Base-by-base conservation (phyloP, 2,888 invertebrate genomes). In the Corbicula japonica region DNA sequence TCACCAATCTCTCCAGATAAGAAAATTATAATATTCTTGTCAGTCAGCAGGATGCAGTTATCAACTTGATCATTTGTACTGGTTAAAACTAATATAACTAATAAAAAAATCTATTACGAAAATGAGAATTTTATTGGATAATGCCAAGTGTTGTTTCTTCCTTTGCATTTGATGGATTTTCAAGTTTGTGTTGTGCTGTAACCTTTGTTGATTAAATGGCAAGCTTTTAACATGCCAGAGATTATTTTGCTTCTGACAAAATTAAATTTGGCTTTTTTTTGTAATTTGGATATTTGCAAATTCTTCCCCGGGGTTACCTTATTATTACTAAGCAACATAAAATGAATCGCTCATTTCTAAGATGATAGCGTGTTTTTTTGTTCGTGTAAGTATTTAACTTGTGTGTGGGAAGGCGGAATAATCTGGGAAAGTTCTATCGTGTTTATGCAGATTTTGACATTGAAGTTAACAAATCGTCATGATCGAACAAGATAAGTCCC, bases 221-320 rank as follows among this genome's bases (percentile, higher is more conserved):
- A 54, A 54, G 66, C 66, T 66, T 41, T 66, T 66, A 66, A 66
- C 66, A 54, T 66, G 52, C 66, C 66, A 38, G 1, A 30, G 66
- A 66, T 54, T 41, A 38, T 41, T 35, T 18, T 41, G 28, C 41
- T 35, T 6, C 35, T 41, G 54, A 30, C 66, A 21, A 28, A 15
- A 35, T 52, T 52, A 34, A 35, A 34, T 63, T 48, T 50, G 30
- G 6, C 54, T 41, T 21, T 41, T n/a, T n/a, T 41, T 52, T 30
- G 41, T 66, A 41, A 66, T 66, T 38, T 54, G 41, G 54, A 38
- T 41, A 54, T 26, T 41, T 26, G 50, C 54, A 28, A 38, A 50
- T 66, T 65, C 35, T 65, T 34, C 35, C 38, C 15, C 12, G n/a
- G n/a, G n/a, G n/a, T n/a, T n/a, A n/a, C n/a, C n/a, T n/a, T n/a